phyloP scores from a whole-genome alignment of 2,888 invertebrate species.

The Gasteruption jaculator region DNA sequence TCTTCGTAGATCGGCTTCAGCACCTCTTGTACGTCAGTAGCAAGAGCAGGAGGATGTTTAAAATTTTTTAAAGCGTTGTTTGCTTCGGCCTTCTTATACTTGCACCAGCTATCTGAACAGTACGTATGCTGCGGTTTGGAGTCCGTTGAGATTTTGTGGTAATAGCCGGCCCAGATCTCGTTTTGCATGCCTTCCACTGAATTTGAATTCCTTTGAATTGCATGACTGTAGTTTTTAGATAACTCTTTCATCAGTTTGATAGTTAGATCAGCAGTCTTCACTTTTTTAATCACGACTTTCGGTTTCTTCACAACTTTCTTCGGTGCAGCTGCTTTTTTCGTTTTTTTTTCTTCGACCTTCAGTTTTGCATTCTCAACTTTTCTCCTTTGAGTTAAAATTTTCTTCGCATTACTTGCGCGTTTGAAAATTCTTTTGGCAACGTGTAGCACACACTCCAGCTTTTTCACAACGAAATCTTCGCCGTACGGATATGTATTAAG shows the following conservation, averaged over 20 bases:
- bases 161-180: conserved; percentile 21
- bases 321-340: conserved; percentile 8
- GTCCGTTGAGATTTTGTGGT: conserved; percentile 24
- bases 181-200: conserved; percentile 18
- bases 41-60: conserved; percentile 20
- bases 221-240: conserved; percentile 28
- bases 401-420: conserved; percentile 11
- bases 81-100: conserved; percentile 15
- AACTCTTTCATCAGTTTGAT: conserved; percentile 24
- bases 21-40: conserved; percentile 16
- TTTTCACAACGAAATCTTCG: conserved; percentile 15
- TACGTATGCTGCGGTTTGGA: conserved; percentile 23
- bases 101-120: conserved; percentile 22
- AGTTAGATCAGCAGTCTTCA: conserved; percentile 14
- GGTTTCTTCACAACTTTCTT: conserved; percentile 2
- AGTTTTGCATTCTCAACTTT: conserved; percentile 7
- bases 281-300: neutral
- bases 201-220: conserved; percentile 22
- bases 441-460: conserved; percentile 16
- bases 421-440: conserved; percentile 17
- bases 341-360: neutral
- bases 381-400: conserved; percentile 2
- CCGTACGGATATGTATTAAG: conserved; percentile 16
- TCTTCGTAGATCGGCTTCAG: conserved; percentile 21
- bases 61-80: conserved; percentile 18